Conservation (phyloP, 2,888 invertebrate species). For the Salpingus planirostris region DNA sequence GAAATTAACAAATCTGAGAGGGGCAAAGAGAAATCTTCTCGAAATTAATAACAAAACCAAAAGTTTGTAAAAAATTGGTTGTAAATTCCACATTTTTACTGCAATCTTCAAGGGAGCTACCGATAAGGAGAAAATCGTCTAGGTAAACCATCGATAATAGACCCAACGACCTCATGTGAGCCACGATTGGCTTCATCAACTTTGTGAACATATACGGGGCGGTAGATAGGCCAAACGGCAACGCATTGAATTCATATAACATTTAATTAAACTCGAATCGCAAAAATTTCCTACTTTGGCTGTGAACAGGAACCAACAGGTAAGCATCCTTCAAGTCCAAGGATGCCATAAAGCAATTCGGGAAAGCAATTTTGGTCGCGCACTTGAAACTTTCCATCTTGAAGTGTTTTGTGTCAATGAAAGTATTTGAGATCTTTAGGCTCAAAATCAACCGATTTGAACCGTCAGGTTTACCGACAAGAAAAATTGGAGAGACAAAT, state of each 20-base stretch:
- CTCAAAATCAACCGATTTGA: neutral
- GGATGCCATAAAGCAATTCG: neutral
- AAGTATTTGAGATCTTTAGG: neutral
- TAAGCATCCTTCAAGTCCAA: neutral
- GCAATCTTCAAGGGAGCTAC: neutral
- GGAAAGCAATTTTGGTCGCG: neutral
- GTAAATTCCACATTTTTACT: neutral
- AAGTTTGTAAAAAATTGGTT: neutral
- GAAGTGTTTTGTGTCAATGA: neutral
- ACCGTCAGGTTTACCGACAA: too few species aligned
- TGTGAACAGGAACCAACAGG: neutral
- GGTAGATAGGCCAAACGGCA: neutral
- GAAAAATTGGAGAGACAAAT: too few species aligned
- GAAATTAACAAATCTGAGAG: neutral
- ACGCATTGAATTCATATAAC: neutral
- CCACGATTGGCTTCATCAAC: neutral
- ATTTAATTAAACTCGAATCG: neutral
- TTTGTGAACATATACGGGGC: conserved; percentile 7
- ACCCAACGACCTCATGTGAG: neutral
- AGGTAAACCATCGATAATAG: neutral
- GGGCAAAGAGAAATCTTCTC: conserved; percentile 1
- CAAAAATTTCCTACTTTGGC: neutral
- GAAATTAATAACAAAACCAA: conserved; percentile 5
- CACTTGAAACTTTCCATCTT: neutral
- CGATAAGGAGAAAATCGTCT: conserved; percentile 1